phyloP scores from a whole-genome alignment of 92 coral and sea anemone species.

The Palythoa grandis region DNA sequence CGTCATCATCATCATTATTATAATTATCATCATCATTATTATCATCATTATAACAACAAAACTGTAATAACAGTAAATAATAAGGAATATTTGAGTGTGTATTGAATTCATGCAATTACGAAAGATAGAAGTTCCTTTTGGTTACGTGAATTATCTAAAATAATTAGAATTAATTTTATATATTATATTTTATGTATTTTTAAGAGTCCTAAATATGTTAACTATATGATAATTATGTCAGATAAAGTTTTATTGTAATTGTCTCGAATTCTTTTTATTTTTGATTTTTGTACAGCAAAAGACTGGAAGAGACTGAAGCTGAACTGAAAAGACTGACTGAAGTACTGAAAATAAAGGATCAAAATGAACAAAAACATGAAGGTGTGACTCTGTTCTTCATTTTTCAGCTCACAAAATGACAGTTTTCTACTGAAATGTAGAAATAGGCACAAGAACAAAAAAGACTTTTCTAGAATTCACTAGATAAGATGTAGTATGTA shows the following conservation, averaged over 20 bases:
- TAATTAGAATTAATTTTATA: too few relatives aligned
- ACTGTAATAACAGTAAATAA: neutral
- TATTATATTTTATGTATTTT: too few relatives aligned
- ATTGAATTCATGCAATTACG: too few relatives aligned
- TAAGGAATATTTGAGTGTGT: too few relatives aligned
- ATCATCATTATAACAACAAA: neutral
- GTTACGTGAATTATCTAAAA: too few relatives aligned
- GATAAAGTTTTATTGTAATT: neutral
- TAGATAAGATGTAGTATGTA: too few relatives aligned
- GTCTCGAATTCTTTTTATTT: neutral
- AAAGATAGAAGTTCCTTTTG: too few relatives aligned
- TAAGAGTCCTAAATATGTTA: too few relatives aligned
- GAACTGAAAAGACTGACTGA: slow-evolving; percentile 85
- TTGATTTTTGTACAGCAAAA: slow-evolving; percentile 49
- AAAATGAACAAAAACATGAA: slow-evolving; percentile 83
- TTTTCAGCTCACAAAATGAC: too few relatives aligned
- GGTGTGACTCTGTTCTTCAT: slow-evolving; percentile 47
- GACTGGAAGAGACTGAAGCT: slow-evolving; percentile 74
- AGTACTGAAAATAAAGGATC: slow-evolving; percentile 78
- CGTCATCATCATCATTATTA: neutral
- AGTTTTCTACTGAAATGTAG: too few relatives aligned
- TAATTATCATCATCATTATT: neutral
- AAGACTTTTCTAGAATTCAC: too few relatives aligned
- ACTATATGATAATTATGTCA: neutral
- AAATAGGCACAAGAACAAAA: too few relatives aligned